Conservation (phyloP, 2,113 vertebrate genomes). For the Etheostoma cragini region DNA sequence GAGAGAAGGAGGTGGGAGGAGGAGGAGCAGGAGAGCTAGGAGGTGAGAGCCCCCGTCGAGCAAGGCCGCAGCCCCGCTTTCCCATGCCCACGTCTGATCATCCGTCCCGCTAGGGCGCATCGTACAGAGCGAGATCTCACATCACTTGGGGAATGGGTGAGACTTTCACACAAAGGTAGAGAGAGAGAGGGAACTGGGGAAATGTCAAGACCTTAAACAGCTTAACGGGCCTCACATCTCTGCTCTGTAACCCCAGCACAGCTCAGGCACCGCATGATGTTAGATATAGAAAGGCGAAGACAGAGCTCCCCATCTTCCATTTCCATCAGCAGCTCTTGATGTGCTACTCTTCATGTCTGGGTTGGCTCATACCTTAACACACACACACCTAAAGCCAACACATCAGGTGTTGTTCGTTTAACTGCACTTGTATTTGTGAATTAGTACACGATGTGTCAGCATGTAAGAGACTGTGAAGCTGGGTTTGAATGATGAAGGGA, state of each 20-base stretch:
- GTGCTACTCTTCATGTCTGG: constrained; percentile 26
- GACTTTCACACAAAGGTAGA: constrained; percentile 20
- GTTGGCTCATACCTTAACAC: constrained; percentile 6
- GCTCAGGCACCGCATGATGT: constrained; percentile 16
- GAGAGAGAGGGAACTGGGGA: constrained; percentile 30
- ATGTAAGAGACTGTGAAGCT: neutral
- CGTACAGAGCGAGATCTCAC: constrained; percentile 23
- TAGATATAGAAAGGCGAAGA: constrained; percentile 15
- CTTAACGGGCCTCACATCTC: constrained; percentile 52
- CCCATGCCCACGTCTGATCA: constrained; percentile 58
- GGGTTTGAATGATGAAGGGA: neutral
- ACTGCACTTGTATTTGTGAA: neutral
- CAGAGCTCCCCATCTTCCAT: constrained; percentile 43
- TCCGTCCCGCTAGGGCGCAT: constrained; percentile 9
- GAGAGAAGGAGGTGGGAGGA: constrained; percentile 41
- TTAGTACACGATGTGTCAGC: neutral
- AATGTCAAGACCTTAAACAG: constrained; percentile 46
- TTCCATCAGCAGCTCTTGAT: constrained; percentile 38
- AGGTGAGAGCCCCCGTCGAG: constrained; percentile 43
- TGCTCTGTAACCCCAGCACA: constrained; percentile 36
- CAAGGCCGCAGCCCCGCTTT: constrained; percentile 61
- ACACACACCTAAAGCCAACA: neutral
- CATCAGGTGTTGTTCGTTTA: constrained; percentile 29
- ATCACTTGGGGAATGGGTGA: neutral
- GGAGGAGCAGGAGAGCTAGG: constrained; percentile 5